Conservation (phyloP, 2,113 vertebrate genomes). For the Galbula dea region DNA sequence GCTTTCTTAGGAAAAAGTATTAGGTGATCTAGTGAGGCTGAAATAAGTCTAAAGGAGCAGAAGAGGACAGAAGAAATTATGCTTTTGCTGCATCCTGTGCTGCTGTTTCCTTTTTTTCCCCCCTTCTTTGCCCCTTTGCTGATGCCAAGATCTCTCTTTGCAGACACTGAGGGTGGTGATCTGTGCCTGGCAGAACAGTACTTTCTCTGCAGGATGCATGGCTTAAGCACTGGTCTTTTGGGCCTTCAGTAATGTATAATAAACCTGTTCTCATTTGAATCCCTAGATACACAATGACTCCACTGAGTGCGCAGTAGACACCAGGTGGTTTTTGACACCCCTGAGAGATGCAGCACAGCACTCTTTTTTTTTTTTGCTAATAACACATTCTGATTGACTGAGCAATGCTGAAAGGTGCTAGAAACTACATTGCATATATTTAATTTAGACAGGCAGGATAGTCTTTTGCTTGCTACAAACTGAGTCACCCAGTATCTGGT, state of each 20-base stretch:
- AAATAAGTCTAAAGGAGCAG: background rate
- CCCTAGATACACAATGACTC: background rate
- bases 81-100: background rate
- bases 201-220: background rate
- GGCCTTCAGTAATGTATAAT: accelerated
- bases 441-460: background rate
- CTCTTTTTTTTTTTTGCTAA: background rate
- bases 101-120: background rate
- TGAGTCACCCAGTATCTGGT: background rate
- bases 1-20: background rate
- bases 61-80: background rate
- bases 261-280: background rate
- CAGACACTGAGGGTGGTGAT: background rate
- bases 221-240: background rate
- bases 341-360: background rate
- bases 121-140: background rate
- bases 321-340: background rate
- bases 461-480: background rate
- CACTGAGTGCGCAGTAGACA: background rate
- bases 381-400: background rate
- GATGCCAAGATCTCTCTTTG: background rate
- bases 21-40: background rate
- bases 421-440: background rate
- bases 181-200: background rate
- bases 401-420: background rate